phyloP scores from a whole-genome alignment of 2,113 vertebrate species.

The Phyllopteryx taeniolatus region DNA sequence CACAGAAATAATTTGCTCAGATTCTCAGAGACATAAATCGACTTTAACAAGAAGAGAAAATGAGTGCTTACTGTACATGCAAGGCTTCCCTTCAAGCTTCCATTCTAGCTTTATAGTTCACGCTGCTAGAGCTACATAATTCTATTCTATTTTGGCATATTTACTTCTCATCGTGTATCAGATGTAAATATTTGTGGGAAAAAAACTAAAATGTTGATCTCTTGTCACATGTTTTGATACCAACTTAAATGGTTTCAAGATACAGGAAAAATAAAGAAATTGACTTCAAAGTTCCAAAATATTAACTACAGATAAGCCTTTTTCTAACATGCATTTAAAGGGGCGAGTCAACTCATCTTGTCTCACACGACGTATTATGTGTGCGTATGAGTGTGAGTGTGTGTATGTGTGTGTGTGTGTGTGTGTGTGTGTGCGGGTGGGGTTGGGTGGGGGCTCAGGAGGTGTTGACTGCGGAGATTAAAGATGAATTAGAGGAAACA shows the following conservation, averaged over 20 bases:
- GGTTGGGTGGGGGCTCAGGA: slow-evolving; percentile 40
- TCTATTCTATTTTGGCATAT: neutral
- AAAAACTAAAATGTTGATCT: too few species aligned
- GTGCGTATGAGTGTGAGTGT: neutral
- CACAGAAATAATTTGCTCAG: slow-evolving; percentile 26
- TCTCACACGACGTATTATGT: neutral
- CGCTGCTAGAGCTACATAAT: neutral
- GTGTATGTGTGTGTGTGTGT: too few species aligned
- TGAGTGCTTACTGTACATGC: neutral
- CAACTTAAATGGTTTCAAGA: neutral
- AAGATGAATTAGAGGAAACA: slow-evolving; percentile 53
- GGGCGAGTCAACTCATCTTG: neutral
- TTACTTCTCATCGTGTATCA: neutral
- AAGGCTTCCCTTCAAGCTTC: neutral
- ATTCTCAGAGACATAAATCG: slow-evolving; percentile 22
- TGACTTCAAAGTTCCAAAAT: neutral
- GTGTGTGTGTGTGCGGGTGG: slow-evolving; percentile 1
- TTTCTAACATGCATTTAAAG: neutral
- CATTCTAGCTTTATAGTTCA: neutral
- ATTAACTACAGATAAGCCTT: neutral
- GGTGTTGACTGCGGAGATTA: slow-evolving; percentile 66
- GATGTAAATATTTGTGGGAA: neutral
- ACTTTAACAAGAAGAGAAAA: slow-evolving; percentile 35
- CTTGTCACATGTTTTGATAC: too few species aligned
- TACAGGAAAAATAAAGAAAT: neutral